These are phyloP conservation scores for Ricordea florida DNA, from an alignment of 92 coral and sea anemone genomes.

Conservation along the genomic window DNA sequence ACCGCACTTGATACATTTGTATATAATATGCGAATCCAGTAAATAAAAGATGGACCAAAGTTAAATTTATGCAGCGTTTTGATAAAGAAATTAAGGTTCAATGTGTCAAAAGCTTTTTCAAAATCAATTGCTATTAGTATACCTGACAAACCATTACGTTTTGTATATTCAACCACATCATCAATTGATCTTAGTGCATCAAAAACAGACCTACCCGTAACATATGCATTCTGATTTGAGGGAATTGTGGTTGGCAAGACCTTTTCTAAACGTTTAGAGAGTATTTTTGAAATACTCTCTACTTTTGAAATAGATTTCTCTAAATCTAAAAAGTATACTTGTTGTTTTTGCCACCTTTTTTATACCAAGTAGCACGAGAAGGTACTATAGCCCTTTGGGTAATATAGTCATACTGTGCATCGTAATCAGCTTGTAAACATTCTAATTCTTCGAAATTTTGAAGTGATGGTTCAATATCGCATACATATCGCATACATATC, in stretches of 20 bases:
- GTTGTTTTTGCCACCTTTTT: not conserved
- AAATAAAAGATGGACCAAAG: conserved; percentile 26
- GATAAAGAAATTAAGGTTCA: not conserved
- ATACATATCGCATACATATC: too few relatives aligned
- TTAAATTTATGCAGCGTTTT: not conserved
- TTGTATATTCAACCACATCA: conserved; percentile 13
- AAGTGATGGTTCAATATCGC: conserved; percentile 4
- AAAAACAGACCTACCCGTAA: conserved; percentile 8
- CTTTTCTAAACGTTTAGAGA: conserved; percentile 20
- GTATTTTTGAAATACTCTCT: not conserved
- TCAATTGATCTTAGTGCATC: conserved; percentile 13
- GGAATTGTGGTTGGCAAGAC: not conserved
- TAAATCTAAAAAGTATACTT: not conserved
- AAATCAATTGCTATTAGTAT: conserved; percentile 13
- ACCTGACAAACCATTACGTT: conserved; percentile 4
- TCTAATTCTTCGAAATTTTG: conserved; percentile 24
- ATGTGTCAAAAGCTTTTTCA: conserved; percentile 30
- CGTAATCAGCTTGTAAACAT: conserved; percentile 10
- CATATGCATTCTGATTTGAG: conserved; percentile 1
- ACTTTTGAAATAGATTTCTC: not conserved
- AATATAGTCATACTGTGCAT: conserved; percentile 19
- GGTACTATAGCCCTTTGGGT: conserved; percentile 10
- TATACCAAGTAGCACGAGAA: conserved; percentile 17
- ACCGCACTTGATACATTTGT: not conserved
- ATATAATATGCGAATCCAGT: conserved; percentile 9